Percentiles rank a stretch among this genome's conserved stretches.
phyloP scores from a whole-genome alignment of 2,113 vertebrate genomes.

The Saccopteryx bilineata region DNA sequence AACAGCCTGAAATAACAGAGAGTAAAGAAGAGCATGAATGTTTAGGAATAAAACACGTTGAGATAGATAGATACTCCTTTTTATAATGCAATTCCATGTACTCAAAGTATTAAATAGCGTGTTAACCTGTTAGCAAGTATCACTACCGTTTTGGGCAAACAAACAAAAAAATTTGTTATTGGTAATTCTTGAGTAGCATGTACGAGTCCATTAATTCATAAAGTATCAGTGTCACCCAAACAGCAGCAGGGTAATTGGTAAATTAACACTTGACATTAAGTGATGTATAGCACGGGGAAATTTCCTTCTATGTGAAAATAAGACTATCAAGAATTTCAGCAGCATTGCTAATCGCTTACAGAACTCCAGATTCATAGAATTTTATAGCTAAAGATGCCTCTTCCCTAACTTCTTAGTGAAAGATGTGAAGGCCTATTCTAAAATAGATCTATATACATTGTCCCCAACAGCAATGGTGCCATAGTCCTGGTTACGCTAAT shows the following conservation, averaged over 20 bases:
- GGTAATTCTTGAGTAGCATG: background rate
- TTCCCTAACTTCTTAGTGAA: background rate
- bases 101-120: background rate
- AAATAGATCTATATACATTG: background rate
- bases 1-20: background rate
- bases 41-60: background rate
- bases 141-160: background rate
- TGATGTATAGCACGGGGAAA: background rate
- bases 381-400: background rate
- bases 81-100: background rate
- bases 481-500: background rate
- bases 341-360: background rate
- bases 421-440: no score
- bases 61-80: fast-evolving
- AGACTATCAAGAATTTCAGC: background rate
- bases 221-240: background rate
- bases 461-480: background rate
- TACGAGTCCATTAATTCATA: background rate
- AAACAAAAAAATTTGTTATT: background rate
- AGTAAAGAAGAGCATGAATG: background rate
- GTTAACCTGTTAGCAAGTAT: background rate
- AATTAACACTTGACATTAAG: background rate
- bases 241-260: background rate
- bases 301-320: background rate
- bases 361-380: background rate